A percentile compares a stretch with the other conserved stretches of the same genome.
Evolutionary conservation across 1,140 invertebrate genomes (phyloP).

Genomic region (Neodiprion pinetum): DNA sequence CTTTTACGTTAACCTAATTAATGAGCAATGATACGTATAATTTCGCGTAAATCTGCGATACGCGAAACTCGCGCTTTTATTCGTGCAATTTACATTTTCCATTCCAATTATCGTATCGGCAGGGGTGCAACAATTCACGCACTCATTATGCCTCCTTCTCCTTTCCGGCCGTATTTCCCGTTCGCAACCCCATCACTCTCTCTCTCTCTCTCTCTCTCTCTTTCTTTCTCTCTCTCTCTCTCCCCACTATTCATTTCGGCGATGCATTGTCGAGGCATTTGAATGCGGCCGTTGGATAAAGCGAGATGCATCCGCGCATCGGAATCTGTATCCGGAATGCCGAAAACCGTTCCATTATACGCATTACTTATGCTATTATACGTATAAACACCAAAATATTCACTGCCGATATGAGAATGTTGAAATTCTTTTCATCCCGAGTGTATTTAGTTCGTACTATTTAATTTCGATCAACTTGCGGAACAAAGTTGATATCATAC

Average conservation of each 20-base stretch:
- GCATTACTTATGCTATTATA: no score
- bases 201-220: background rate
- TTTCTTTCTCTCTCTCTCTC: background rate
- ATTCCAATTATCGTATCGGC: background rate
- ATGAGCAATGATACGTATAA: no score
- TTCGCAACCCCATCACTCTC: background rate
- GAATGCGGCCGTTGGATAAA: background rate
- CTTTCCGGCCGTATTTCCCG: background rate
- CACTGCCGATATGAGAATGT: conserved; percentile 29
- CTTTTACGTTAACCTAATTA: no score
- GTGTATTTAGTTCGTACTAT: no score
- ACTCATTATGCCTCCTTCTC: background rate
- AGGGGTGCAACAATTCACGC: background rate
- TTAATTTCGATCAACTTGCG: no score
- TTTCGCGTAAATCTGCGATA: no score
- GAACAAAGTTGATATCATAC: no score
- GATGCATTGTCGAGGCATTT: background rate
- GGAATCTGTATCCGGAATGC: background rate
- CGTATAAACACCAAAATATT: background rate
- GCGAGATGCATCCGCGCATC: background rate
- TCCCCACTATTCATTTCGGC: background rate
- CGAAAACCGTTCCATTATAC: background rate
- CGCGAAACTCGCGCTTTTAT: background rate
- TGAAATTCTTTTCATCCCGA: conserved; percentile 20
- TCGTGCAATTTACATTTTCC: background rate